Percentiles rank a stretch among this genome's conserved stretches.
These are phyloP conservation scores for Noctua janthina DNA, from an alignment of 2,888 invertebrate species.

Conservation along the genomic window DNA sequence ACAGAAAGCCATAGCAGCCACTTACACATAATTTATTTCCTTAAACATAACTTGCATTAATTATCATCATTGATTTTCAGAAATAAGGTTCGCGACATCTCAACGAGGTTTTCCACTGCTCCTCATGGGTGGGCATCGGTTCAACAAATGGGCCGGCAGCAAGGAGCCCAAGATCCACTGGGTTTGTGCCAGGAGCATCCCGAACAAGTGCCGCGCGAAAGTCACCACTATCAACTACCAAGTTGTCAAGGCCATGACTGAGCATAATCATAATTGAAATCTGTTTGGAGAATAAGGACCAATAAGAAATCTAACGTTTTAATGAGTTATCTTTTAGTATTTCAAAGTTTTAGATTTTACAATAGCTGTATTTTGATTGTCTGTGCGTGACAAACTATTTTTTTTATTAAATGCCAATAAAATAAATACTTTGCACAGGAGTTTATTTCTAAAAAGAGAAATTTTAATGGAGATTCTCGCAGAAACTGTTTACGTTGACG, in stretches of 20 bases:
- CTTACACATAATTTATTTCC: background rate
- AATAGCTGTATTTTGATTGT: too few species aligned
- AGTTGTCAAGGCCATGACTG: background rate
- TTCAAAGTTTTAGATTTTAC: background rate
- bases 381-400: background rate
- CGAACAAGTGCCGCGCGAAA: background rate
- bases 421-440: too few species aligned
- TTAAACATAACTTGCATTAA: background rate
- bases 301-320: too few species aligned
- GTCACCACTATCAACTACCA: background rate
- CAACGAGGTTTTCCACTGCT: background rate
- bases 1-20: background rate
- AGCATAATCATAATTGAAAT: background rate
- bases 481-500: too few species aligned
- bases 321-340: too few species aligned
- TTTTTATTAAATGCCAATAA: too few species aligned
- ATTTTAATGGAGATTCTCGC: too few species aligned
- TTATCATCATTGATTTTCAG: background rate
- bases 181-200: background rate
- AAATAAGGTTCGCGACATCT: background rate
- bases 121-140: background rate
- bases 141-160: background rate
- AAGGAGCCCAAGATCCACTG: background rate
- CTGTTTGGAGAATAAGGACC: too few species aligned
- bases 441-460: too few species aligned